Evolutionary conservation across 2,113 vertebrate species (phyloP).

Genomic region (Myotis davidii): DNA sequence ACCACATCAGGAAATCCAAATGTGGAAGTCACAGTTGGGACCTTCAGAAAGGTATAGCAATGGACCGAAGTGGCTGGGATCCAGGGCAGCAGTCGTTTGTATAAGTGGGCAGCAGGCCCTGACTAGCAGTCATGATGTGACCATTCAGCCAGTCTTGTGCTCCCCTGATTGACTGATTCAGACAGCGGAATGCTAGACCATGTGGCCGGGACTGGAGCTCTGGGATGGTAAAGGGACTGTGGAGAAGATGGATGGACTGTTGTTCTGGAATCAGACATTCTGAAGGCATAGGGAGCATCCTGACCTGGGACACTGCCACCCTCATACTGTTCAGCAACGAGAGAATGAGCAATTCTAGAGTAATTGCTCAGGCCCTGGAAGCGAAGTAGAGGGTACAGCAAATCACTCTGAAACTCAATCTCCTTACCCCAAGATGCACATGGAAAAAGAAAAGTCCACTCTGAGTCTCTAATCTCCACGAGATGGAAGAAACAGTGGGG

Average conservation of each 20-base stretch:
- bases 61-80: background rate
- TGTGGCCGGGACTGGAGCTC: slow-evolving; percentile 7
- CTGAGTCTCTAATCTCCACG: slow-evolving; percentile 41
- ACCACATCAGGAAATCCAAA: background rate
- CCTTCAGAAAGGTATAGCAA: background rate
- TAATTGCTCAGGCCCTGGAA: background rate
- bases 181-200: background rate
- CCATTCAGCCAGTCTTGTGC: background rate
- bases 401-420: slow-evolving; percentile 30
- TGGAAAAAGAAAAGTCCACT: slow-evolving; percentile 35
- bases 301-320: background rate
- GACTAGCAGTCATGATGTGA: background rate
- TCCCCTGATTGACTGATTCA: slow-evolving; percentile 48
- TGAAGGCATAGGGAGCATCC: background rate
- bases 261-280: slow-evolving; percentile 49
- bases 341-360: background rate
- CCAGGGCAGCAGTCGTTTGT: background rate
- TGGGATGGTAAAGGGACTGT: background rate
- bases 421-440: slow-evolving; percentile 4
- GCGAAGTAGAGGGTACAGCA: background rate
- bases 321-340: background rate
- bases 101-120: background rate
- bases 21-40: background rate
- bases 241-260: slow-evolving; percentile 53
- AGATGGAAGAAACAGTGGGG: background rate